Conservation (phyloP, 2,113 vertebrate genomes). For the Petroica traversi region DNA sequence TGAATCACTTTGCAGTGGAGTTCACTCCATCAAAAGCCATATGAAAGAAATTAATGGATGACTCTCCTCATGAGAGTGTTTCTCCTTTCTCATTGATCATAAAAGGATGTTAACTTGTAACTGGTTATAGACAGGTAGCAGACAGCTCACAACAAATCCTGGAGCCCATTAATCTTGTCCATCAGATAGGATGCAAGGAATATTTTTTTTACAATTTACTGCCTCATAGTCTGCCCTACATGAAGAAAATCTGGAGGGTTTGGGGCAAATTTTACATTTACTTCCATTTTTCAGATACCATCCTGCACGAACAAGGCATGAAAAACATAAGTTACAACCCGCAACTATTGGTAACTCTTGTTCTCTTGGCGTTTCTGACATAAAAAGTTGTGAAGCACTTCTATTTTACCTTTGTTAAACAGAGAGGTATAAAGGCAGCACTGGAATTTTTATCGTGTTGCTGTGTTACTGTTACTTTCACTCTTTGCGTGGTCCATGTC, state of each 20-base stretch:
- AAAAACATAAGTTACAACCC: background rate
- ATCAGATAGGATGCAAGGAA: background rate
- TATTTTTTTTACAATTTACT: background rate
- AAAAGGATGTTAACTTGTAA: background rate
- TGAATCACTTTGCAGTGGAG: background rate
- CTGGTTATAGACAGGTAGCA: background rate
- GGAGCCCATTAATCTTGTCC: background rate
- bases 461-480: background rate
- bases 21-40: background rate
- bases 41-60: background rate
- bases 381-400: background rate
- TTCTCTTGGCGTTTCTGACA: background rate
- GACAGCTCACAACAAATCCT: background rate
- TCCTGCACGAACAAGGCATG: background rate
- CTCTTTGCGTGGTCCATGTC: background rate
- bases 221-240: background rate
- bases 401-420: background rate
- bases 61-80: background rate
- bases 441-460: background rate
- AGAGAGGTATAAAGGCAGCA: background rate
- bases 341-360: background rate
- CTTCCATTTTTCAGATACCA: background rate
- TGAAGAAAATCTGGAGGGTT: rapidly evolving
- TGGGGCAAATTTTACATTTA: background rate
- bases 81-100: background rate